Percentiles rank a stretch among this genome's conserved stretches.
These are phyloP conservation scores for Melanchra persicariae DNA, from an alignment of 2,888 invertebrate genomes.

Conservation along the genomic window DNA sequence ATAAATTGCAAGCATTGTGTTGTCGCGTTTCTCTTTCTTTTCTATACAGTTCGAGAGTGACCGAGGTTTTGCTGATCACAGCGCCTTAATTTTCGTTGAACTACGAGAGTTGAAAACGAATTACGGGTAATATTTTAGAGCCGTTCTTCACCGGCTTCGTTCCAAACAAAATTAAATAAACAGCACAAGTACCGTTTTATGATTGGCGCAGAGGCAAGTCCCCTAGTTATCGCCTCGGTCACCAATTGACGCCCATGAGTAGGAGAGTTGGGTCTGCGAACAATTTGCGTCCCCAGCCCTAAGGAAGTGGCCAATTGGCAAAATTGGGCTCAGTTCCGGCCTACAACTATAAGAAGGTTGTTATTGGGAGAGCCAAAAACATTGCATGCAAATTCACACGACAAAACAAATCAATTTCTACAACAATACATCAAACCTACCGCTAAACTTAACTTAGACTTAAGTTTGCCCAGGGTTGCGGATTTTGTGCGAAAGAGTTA, in stretches of 20 bases:
- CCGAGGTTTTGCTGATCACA: too few species aligned
- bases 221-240: conserved; percentile 71
- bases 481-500: too few species aligned
- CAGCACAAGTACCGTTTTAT: conserved; percentile 37
- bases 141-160: not conserved
- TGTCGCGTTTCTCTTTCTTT: too few species aligned
- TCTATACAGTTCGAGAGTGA: too few species aligned
- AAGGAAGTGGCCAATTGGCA: conserved; percentile 85
- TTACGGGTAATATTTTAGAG: too few species aligned
- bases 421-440: not conserved
- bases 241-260: conserved; percentile 70
- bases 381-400: not conserved
- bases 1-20: too few species aligned
- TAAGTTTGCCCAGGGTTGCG: too few species aligned
- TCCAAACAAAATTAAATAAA: conserved; percentile 14
- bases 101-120: too few species aligned
- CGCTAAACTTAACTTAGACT: not conserved
- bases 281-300: conserved; percentile 80
- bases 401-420: not conserved
- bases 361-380: conserved; percentile 1
- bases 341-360: conserved; percentile 61
- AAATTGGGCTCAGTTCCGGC: conserved; percentile 76
- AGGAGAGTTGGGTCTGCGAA: conserved; percentile 70
- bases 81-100: too few species aligned
- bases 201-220: conserved; percentile 71